Evolutionary conservation across 2,797 vertebrate species (phyloP).

Genomic region (Erethizon dorsatum): DNA sequence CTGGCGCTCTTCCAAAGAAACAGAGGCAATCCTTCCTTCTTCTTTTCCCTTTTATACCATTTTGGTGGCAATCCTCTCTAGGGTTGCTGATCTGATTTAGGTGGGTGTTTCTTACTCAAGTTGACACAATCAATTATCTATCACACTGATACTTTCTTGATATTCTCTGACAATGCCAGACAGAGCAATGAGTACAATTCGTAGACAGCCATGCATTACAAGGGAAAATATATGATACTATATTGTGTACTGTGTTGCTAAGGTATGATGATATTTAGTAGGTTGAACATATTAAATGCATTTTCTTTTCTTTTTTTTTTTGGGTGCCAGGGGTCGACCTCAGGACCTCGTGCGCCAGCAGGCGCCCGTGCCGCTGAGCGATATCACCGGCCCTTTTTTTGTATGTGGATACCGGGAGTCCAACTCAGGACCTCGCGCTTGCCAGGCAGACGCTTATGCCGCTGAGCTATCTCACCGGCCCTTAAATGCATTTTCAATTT

Average conservation of each 20-base stretch:
- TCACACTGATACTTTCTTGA: not conserved
- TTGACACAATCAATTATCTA: not conserved
- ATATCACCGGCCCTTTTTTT: too few species aligned
- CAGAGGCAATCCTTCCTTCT: not conserved
- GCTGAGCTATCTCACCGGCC: too few species aligned
- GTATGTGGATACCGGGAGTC: too few species aligned
- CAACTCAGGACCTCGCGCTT: too few species aligned
- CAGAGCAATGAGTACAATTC: not conserved
- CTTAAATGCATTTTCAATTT: not conserved
- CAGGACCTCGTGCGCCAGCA: too few species aligned
- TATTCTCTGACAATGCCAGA: not conserved
- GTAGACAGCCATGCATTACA: not conserved
- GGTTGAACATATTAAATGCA: too few species aligned
- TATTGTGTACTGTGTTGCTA: not conserved
- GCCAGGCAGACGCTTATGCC: too few species aligned
- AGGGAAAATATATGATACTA: not conserved
- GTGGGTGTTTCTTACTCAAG: not conserved
- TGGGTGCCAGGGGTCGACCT: too few species aligned
- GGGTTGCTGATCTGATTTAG: not conserved
- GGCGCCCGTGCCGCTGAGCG: too few species aligned
- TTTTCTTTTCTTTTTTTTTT: not conserved
- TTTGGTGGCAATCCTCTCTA: not conserved
- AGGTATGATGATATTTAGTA: not conserved
- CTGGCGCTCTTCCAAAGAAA: not conserved
- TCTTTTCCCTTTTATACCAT: not conserved